phyloP scores from a whole-genome alignment of 1,140 invertebrate genomes.

The Aphidius ervi region DNA sequence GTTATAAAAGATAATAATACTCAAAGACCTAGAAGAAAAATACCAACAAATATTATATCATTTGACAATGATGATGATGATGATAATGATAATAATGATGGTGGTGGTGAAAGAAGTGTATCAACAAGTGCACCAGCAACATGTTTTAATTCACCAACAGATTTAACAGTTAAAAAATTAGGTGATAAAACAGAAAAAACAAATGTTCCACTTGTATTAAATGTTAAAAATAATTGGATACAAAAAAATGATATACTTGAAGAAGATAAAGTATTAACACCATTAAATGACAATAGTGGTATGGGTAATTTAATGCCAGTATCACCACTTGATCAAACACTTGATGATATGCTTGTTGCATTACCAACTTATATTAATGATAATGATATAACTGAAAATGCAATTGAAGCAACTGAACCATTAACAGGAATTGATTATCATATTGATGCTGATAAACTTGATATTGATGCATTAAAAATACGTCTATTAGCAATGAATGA shows the following conservation, averaged over 20 bases:
- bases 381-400: constrained; percentile 37
- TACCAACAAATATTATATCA: constrained; percentile 60
- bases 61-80: constrained; percentile 55
- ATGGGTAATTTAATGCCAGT: constrained; percentile 47
- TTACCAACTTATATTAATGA: constrained; percentile 43
- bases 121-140: constrained; percentile 60
- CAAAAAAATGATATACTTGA: constrained; percentile 36
- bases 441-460: constrained; percentile 35
- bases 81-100: constrained; percentile 24
- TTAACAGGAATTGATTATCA: constrained; percentile 31
- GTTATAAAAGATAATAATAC: constrained; percentile 47
- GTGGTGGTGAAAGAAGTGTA: constrained; percentile 14
- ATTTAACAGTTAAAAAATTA: constrained; percentile 20
- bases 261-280: constrained; percentile 47
- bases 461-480: constrained; percentile 40
- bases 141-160: constrained; percentile 60
- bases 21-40: constrained; percentile 58
- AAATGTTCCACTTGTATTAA: not conserved
- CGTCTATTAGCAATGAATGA: constrained; percentile 42
- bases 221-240: constrained; percentile 13
- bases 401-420: constrained; percentile 47
- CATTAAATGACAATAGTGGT: constrained; percentile 42
- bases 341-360: constrained; percentile 44
- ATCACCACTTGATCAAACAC: constrained; percentile 43
- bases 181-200: not conserved